Base-by-base conservation (phyloP, 2,888 invertebrate genomes). In the Megalurothrips usitatus region DNA sequence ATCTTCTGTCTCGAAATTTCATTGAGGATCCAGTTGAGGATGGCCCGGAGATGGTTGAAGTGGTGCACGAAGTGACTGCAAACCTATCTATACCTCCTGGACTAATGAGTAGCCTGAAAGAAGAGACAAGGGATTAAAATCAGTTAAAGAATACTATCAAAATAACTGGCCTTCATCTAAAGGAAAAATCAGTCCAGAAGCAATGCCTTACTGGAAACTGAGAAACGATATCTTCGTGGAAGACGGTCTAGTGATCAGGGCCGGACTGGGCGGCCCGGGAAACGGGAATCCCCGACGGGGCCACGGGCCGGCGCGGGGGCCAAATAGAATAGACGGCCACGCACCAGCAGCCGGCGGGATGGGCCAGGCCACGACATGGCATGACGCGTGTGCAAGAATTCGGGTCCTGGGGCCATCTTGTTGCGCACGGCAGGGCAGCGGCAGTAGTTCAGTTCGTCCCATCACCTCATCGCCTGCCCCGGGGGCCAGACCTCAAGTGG, bases 211-310 rank as follows among this genome's bases (percentile, higher is more conserved):
- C 34, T 82, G 80, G 81, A 80, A 63, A 48, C 49, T 79, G 28
- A 48, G 68, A 28, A 79, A 82, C 58, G 82, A 82, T 6, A 26
- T 82, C 49, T 17, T 48, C 78, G 48, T 82, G 9, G 78, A 48
- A 75, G 81, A 83, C 52, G 34, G 79, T 80, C 49, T 83, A 79
- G 52, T n/a, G n/a, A n/a, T n/a, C n/a, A n/a, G n/a, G n/a, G n/a
- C n/a, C n/a, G n/a, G n/a, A n/a, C n/a, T n/a, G n/a, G n/a, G n/a
- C n/a, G n/a, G n/a, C n/a, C n/a, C n/a, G n/a, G n/a, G n/a, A n/a
- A n/a, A n/a, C n/a, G n/a, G n/a, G n/a, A n/a, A n/a, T n/a, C n/a
- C n/a, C n/a, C n/a, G n/a, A n/a, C n/a, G n/a, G n/a, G n/a, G n/a
- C n/a, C n/a, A n/a, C n/a, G n/a, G n/a, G n/a, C n/a, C n/a, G n/a